phyloP scores from a whole-genome alignment of 2,113 vertebrate species.

The Chionodraco myersi region DNA sequence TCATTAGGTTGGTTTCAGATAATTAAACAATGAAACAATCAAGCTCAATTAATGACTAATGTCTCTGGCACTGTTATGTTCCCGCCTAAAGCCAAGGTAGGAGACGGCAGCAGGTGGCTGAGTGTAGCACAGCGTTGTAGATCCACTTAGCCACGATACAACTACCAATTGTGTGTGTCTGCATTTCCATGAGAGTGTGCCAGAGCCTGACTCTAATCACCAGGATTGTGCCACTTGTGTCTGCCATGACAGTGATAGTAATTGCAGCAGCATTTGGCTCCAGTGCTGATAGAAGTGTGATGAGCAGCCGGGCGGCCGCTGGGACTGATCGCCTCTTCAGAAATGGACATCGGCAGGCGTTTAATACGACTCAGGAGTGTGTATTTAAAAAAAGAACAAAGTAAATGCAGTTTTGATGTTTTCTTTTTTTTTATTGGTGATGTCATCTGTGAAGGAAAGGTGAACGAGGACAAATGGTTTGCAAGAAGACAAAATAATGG shows the following conservation, averaged over 20 bases:
- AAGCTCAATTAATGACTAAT: conserved; percentile 76
- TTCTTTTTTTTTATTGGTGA: conserved; percentile 6
- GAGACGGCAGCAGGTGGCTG: conserved; percentile 73
- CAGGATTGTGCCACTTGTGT: conserved; percentile 66
- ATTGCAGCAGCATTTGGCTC: conserved; percentile 70
- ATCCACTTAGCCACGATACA: conserved; percentile 67
- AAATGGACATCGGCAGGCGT: conserved; percentile 48
- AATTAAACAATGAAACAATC: conserved; percentile 74
- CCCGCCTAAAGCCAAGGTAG: conserved; percentile 51
- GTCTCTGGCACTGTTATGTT: conserved; percentile 57
- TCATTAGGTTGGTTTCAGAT: conserved; percentile 74
- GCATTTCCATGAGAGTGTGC: conserved; percentile 38
- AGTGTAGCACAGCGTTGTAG: conserved; percentile 52
- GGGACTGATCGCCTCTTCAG: conserved; percentile 43
- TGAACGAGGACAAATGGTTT: background rate
- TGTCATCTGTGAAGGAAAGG: background rate
- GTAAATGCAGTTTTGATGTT: conserved; percentile 19
- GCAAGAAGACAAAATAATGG: background rate
- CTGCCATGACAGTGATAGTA: conserved; percentile 69
- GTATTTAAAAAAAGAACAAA: background rate
- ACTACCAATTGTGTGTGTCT: conserved; percentile 40
- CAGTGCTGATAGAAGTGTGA: conserved; percentile 59
- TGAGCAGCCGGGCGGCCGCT: conserved; percentile 44
- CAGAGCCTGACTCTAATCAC: conserved; percentile 65
- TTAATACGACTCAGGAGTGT: conserved; percentile 13